phyloP scores from a whole-genome alignment of 2,797 vertebrate species.

The Sciurus carolinensis region DNA sequence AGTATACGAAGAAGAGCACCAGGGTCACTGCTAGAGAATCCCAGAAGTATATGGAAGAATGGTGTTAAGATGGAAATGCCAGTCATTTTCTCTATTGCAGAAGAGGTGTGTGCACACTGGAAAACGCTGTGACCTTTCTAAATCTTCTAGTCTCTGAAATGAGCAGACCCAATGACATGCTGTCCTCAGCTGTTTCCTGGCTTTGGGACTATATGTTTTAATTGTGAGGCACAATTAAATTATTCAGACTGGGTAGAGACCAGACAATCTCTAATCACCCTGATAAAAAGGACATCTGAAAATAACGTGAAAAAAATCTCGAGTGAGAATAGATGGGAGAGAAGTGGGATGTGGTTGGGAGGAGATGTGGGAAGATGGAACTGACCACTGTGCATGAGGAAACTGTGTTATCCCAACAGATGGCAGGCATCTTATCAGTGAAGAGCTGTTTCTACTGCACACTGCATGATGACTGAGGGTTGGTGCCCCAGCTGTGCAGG shows the following conservation, averaged over 20 bases:
- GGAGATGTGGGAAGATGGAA: background rate
- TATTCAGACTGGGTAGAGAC: background rate
- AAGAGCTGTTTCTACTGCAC: constrained; percentile 8
- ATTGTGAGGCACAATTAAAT: background rate
- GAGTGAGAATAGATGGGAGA: background rate
- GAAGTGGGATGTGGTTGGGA: background rate
- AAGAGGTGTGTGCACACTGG: background rate
- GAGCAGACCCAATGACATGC: background rate
- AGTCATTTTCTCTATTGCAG: background rate
- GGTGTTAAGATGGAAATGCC: background rate
- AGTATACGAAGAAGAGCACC: background rate
- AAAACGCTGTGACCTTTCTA: background rate
- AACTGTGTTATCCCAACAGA: constrained; percentile 67
- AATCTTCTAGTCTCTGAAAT: background rate
- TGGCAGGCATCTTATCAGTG: constrained; percentile 69
- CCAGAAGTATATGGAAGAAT: background rate
- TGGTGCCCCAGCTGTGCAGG: constrained; percentile 74
- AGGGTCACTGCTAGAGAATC: background rate
- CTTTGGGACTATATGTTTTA: background rate
- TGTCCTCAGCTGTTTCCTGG: background rate
- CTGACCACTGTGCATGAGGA: background rate
- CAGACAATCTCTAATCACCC: background rate
- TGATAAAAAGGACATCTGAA: background rate
- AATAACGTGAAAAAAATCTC: background rate
- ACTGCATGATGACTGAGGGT: constrained; percentile 19